phyloP scores from a whole-genome alignment of 2,888 invertebrate genomes.

The Lasioglossum figueresi region DNA sequence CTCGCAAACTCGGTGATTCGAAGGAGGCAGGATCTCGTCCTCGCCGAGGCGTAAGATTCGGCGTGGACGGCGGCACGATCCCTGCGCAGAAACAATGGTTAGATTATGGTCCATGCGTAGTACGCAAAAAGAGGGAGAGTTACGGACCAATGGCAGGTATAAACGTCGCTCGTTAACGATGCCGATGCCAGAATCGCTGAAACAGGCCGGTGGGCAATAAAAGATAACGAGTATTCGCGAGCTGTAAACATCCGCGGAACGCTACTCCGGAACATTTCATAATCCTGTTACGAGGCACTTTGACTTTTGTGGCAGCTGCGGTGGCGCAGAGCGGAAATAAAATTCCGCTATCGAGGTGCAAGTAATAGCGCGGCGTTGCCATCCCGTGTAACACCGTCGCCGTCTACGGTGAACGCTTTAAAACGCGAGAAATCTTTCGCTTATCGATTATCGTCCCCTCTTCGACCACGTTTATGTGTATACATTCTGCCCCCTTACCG shows the following conservation, averaged over 20 bases:
- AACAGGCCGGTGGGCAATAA: slow-evolving; percentile 64
- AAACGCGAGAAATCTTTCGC: background rate
- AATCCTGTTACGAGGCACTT: slow-evolving; percentile 73
- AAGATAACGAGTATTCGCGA: slow-evolving; percentile 70
- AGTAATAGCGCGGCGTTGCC: slow-evolving; percentile 59
- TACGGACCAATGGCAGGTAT: slow-evolving; percentile 65
- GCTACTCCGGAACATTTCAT: slow-evolving; percentile 73
- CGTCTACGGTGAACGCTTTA: slow-evolving; percentile 15
- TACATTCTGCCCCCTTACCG: background rate
- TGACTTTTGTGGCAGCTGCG: slow-evolving; percentile 67
- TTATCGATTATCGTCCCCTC: slow-evolving; percentile 10
- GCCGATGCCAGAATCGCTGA: slow-evolving; percentile 71
- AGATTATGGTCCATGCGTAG: slow-evolving; percentile 37
- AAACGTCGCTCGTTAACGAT: slow-evolving; percentile 70
- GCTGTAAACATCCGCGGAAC: slow-evolving; percentile 71
- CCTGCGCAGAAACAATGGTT: slow-evolving; percentile 53
- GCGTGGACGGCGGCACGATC: background rate
- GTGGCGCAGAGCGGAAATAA: slow-evolving; percentile 64
- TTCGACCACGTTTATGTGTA: background rate
- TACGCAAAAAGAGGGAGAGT: slow-evolving; percentile 52
- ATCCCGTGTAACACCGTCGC: slow-evolving; percentile 20
- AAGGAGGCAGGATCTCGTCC: background rate
- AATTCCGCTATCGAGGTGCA: slow-evolving; percentile 64
- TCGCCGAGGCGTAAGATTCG: background rate
- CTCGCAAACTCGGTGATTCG: background rate